Evolutionary conservation across 1,140 invertebrate genomes (phyloP).

Genomic region (Rhopalosiphum maidis): DNA sequence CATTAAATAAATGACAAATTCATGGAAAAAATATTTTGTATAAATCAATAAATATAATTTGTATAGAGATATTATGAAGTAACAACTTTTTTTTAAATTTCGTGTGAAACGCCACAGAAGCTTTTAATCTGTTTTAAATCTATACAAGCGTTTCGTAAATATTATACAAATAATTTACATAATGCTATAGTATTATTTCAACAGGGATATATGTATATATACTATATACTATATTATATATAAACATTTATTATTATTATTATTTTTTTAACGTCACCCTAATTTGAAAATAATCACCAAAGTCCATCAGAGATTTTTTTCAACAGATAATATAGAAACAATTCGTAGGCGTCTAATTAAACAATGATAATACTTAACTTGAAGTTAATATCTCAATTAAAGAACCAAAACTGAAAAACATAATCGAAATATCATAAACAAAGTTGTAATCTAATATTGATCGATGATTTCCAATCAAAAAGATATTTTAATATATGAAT

Average conservation of each 20-base stretch:
- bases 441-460: not conserved
- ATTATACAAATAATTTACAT: conserved; percentile 41
- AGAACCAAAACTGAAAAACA: not conserved
- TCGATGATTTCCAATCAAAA: not conserved
- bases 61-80: not conserved
- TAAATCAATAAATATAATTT: conserved; percentile 16
- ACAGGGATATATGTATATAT: not conserved
- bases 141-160: conserved; percentile 15
- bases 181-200: conserved; percentile 27
- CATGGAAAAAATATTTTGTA: not conserved
- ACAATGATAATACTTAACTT: conserved; percentile 2
- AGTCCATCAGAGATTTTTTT: conserved; percentile 15
- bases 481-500: not conserved
- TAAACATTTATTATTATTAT: not conserved
- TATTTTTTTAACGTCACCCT: not conserved
- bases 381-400: not conserved
- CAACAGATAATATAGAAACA: conserved; percentile 8
- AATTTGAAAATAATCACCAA: conserved; percentile 44
- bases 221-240: not conserved
- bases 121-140: conserved; percentile 44
- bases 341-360: conserved; percentile 11
- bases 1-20: not conserved
- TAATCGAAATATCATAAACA: not conserved
- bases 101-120: conserved; percentile 3
- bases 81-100: not conserved